Conservation (phyloP, 2,113 vertebrate genomes). For the Paramisgurnus dabryanus region DNA sequence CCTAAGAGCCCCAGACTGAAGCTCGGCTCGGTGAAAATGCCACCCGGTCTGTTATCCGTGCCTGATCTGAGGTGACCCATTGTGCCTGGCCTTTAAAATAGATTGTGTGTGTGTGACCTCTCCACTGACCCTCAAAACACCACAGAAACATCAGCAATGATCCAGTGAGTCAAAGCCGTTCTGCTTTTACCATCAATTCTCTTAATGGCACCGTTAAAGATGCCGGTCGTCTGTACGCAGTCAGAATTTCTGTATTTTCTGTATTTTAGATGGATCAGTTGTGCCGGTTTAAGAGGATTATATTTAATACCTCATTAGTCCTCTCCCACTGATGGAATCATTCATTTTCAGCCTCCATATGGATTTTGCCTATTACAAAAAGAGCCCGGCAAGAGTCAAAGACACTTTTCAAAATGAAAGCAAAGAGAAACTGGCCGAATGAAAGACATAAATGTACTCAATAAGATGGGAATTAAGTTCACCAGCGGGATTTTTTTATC, state of each 20-base stretch:
- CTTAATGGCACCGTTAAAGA: slow-evolving; percentile 2
- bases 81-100: not conserved
- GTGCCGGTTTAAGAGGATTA: not conserved
- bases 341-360: not conserved
- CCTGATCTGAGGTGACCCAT: not conserved
- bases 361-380: slow-evolving; percentile 13
- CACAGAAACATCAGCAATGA: not conserved
- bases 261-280: not conserved
- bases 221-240: not conserved
- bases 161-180: not conserved
- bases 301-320: slow-evolving; percentile 14
- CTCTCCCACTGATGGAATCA: not conserved
- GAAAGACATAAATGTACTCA: not conserved
- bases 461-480: not conserved
- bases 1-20: not conserved
- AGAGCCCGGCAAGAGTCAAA: not conserved
- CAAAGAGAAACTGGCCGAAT: not conserved
- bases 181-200: not conserved
- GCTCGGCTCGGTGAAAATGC: not conserved
- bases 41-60: not conserved
- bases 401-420: slow-evolving; percentile 6
- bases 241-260: not conserved
- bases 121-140: not conserved
- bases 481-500: not conserved
- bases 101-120: not conserved